A percentile compares a stretch with the other conserved stretches of the same genome.
These are phyloP conservation scores for Andricus quercusramuli DNA, from an alignment of 2,888 invertebrate genomes.

Conservation along the genomic window DNA sequence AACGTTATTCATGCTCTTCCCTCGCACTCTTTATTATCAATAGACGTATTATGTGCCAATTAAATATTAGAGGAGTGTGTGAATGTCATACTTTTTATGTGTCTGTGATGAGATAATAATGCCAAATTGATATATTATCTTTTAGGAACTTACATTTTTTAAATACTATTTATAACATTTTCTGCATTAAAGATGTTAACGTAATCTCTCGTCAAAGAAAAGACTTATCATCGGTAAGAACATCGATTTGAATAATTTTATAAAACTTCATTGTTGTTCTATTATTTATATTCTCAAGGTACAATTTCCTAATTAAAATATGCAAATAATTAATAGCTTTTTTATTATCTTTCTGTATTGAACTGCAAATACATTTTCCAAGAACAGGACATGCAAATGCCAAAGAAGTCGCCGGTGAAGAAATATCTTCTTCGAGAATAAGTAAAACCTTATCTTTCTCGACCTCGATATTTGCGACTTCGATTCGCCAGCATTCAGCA, in stretches of 20 bases:
- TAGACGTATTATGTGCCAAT: slow-evolving; percentile 39
- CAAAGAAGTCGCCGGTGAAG: neutral
- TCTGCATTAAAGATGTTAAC: no score
- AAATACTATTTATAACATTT: neutral
- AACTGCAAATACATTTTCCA: slow-evolving; percentile 7
- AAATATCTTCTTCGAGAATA: slow-evolving; percentile 29
- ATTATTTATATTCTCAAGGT: neutral
- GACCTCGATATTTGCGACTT: slow-evolving; percentile 28
- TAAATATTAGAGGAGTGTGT: slow-evolving; percentile 31
- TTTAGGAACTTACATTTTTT: neutral
- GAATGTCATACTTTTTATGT: slow-evolving; percentile 27
- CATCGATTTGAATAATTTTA: neutral
- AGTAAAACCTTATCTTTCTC: slow-evolving; percentile 20
- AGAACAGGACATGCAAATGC: neutral
- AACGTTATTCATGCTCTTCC: slow-evolving; percentile 30
- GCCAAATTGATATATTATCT: slow-evolving; percentile 1
- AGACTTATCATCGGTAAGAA: neutral
- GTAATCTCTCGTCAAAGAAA: no score
- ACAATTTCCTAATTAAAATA: neutral
- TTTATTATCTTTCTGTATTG: neutral
- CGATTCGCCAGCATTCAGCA: slow-evolving; percentile 28
- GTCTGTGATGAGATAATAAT: neutral
- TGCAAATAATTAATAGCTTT: neutral
- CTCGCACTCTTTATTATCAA: slow-evolving; percentile 37
- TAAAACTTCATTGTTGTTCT: neutral